Evolutionary conservation across 2,797 vertebrate species (phyloP), one percentile per base, ranked within the genome.

Genomic region (Gouania willdenowi): DNA sequence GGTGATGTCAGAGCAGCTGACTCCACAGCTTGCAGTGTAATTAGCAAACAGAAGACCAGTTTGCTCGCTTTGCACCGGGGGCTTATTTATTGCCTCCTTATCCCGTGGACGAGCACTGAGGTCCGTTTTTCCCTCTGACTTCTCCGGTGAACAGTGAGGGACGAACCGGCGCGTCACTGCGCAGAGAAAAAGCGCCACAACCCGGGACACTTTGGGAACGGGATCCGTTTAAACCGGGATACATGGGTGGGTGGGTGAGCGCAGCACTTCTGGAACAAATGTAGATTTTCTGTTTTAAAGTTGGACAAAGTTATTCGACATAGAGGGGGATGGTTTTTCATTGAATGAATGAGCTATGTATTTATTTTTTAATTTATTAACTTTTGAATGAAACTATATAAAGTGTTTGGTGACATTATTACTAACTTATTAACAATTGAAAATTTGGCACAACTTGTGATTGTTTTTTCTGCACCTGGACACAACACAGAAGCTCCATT

Each of bases 1-100:
- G 90, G 93, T 98, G 95, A 98, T 98, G 96, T 98, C 95, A 98
- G 94, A 97, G 96, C 96, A 99, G 96, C 95, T 99, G 96, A 99
- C 95, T 94, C 88, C 87, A 92, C 92, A 94, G 92, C 92, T 92
- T 91, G 92, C 89, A 87, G 92, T 90, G 89, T 92, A 92, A 93
- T 94, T 91, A 93, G 91, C 90, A 92, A 88, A 89, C 91, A 88
- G 89, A 88, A 87, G 90, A 87, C 81, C 79, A 81, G 77, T 89
- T 89, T 85, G 85, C 83, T 80, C 82, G 67, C 80, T 81, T 77
- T 40, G 69, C 77, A 29, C 66, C 33, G 65, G 12, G 69, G 71
- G 14, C 13, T 14, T 14, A 14, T 13, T 66, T 78, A 60, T n/a
- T 62, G 71, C 51, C 75, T 73, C 55, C 55, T 63, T 74, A 51